Evolutionary conservation across 1,140 invertebrate genomes (phyloP).

Genomic region (silkworm (Bombyx mori)): ASM3026992v2 NC_085117.1:10069501-10070000

Average conservation of each 20-base stretch:
- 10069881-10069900: slow-evolving; percentile 69
- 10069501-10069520: slow-evolving; percentile 57
- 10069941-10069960: slow-evolving; percentile 73
- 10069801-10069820: slow-evolving; percentile 65
- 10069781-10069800: slow-evolving; percentile 59
- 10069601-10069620: slow-evolving; percentile 53
- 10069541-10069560: slow-evolving; percentile 67
- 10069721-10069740: slow-evolving; percentile 54
- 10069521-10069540: slow-evolving; percentile 57
- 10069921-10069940: slow-evolving; percentile 70
- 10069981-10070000: slow-evolving; percentile 63
- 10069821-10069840: slow-evolving; percentile 68
- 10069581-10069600: slow-evolving; percentile 65
- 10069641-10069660: slow-evolving; percentile 43
- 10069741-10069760: slow-evolving; percentile 56
- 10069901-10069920: slow-evolving; percentile 74
- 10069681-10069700: slow-evolving; percentile 55
- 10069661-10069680: slow-evolving; percentile 53
- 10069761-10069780: slow-evolving; percentile 60
- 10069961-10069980: slow-evolving; percentile 73
- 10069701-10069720: slow-evolving; percentile 51
- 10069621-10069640: slow-evolving; percentile 55
- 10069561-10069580: slow-evolving; percentile 67
- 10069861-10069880: slow-evolving; percentile 68
- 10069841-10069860: slow-evolving; percentile 67